Conservation (phyloP, 2,797 vertebrate species). For the Pitangus sulphuratus region DNA sequence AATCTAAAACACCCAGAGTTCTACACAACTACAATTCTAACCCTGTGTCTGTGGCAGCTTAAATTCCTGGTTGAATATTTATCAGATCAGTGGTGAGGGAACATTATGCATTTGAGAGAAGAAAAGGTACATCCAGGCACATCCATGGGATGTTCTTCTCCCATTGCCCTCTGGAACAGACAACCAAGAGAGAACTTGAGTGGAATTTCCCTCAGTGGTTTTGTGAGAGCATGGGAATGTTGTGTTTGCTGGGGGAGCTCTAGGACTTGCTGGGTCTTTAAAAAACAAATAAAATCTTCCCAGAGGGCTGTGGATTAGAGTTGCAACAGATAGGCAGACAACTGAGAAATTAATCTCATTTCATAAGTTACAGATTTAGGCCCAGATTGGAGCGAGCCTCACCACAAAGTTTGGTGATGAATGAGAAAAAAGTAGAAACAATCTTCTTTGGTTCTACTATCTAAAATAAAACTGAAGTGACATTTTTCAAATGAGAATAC, state of each 20-base stretch:
- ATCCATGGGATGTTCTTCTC: background rate
- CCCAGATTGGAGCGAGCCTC: background rate
- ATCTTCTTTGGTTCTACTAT: background rate
- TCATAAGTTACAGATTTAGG: conserved; percentile 7
- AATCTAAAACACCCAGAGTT: background rate
- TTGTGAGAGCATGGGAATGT: background rate
- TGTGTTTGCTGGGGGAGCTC: background rate
- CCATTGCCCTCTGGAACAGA: background rate
- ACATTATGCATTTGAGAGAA: background rate
- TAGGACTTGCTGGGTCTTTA: background rate
- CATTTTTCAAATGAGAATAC: conserved; percentile 53
- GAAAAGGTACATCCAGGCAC: background rate
- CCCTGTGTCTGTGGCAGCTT: background rate
- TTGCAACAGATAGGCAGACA: background rate
- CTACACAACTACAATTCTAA: background rate
- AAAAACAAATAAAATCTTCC: background rate
- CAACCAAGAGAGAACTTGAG: background rate
- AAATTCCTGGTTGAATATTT: background rate
- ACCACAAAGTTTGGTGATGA: background rate
- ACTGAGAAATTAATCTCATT: conserved; percentile 27
- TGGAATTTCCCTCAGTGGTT: background rate
- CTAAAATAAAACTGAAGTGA: conserved; percentile 45
- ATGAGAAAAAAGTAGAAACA: background rate
- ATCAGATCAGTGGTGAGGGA: background rate
- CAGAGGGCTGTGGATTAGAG: background rate